Evolutionary conservation across 1,140 invertebrate species (phyloP), one percentile per base, ranked within the genome.

Genomic region (Pachypeltis micranthus): DNA sequence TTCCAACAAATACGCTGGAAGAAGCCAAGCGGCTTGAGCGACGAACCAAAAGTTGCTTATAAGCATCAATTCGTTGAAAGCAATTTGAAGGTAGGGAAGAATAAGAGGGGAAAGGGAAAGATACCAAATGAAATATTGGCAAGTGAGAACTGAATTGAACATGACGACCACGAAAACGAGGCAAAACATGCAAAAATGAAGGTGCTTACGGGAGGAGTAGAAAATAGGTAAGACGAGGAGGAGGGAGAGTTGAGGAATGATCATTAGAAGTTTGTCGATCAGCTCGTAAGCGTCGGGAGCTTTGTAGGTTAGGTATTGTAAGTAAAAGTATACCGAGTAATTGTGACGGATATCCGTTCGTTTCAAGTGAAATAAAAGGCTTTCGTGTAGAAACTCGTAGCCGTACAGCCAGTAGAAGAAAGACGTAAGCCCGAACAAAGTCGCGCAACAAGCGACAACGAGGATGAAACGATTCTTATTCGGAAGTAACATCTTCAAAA

Each of bases 121-220:
- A 72, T 95, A 97, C 96, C 96, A 98, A 34, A 98, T 79, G 70
- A 98, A 98, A 74, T 98, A 99, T 76, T 99, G 95, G 19, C 93
- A 95, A 12, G 96, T 99, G 66, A 94, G 83, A 0, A 99, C 96
- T 72, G 93, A 91, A 77, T 99, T 99, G 68, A 91, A 96, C 2
- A 86, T 85, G 0, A 99, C 96, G 71, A 98, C 86, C 1, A 90
- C 81, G 67, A 92, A 88, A 0, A 93, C 88, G 70, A 91, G 83
- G 0, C 84, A 74, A 65, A 98, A 91, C 63, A 96, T 79, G 27
- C 86, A 85, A 74, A 98, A 93, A 1, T 86, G 79, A 47, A 97
- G 75, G 21, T 90, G 83, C 27, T 82, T 77, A 1, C 78, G 77
- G 39, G 77, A 80, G 3, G 80, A 83, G 69, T 85, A 91, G 21